Percentiles rank a stretch among this genome's conserved stretches.
These are phyloP conservation scores for Autographa pulchrina DNA, from an alignment of 2,888 invertebrate species.

Conservation along the genomic window DNA sequence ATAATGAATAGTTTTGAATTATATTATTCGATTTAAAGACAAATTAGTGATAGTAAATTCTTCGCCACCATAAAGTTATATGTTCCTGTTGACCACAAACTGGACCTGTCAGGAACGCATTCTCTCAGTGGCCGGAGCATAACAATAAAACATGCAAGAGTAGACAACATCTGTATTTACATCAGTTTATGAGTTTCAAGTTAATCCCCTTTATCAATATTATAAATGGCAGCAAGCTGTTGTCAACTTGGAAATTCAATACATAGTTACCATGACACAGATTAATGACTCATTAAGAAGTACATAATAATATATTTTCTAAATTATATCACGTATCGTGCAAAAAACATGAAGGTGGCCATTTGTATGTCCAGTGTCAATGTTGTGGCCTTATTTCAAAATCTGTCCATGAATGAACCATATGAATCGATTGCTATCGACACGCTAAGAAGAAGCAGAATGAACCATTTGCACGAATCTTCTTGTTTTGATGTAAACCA, in stretches of 20 bases:
- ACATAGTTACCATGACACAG: neutral
- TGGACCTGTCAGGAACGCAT: no score
- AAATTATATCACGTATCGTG: constrained; percentile 6
- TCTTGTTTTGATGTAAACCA: no score
- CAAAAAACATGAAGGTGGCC: neutral
- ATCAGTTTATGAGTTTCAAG: neutral
- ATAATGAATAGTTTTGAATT: no score
- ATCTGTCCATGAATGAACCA: no score
- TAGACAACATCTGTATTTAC: neutral
- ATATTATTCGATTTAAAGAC: no score
- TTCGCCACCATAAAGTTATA: no score
- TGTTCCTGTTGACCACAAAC: no score
- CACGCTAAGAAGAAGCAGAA: no score
- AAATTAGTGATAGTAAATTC: no score
- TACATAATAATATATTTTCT: neutral
- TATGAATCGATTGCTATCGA: no score
- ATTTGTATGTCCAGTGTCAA: neutral
- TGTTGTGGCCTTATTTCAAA: neutral
- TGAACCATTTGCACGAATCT: no score
- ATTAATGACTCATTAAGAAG: neutral
- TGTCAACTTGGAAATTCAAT: neutral
- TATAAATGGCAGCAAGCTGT: neutral
- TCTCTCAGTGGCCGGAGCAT: no score
- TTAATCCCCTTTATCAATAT: neutral
- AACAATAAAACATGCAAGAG: neutral